Base-by-base conservation (phyloP, 2,797 vertebrate species). In the Delichon dasypus region DNA sequence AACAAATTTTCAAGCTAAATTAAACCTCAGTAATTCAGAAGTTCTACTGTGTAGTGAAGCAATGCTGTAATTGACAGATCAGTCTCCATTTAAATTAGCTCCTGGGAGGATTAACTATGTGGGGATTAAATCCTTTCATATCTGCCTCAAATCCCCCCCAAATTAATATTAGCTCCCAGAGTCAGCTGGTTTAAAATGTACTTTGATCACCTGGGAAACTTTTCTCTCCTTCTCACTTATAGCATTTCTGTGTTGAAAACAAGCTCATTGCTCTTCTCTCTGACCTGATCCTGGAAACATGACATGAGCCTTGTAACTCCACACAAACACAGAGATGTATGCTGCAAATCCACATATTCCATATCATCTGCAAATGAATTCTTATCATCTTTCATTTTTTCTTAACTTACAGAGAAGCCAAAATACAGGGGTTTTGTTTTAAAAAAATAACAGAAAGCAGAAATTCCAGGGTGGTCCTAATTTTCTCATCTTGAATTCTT, bases 51-150 rank as follows among this genome's bases (percentile, higher is more conserved):
- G 54, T 72, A 80, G 85, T 62, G 84, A 90, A 95, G 86, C 75
- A 80, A 25, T 68, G 57, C 62, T 82, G 36, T 83, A 95, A 94
- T 17, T 95, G 92, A 91, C 54, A 91, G 90, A 92, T 75, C 91
- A 84, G 82, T n/a, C 82, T 93, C 76, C 50, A 89, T 88, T 91
- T 94, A 94, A 93, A 96, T 92, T 89, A 92, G 73, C 68, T 94
- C 50, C 90, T 72, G 40, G 40, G 66, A 92, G 76, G 84, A 94
- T 95, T 94, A 95, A 57, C 66, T 93, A 81, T 30, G 55, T 60
- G 66, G 51, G 73, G 82, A 96, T 92, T 93, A 96, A 95, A 92
- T 92, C 73, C 89, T 93, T 95, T 93, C 93, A 86, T 89, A 96
- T 91, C 58, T 96, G 93, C 94, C 90, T 70, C 76, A 93, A 92